These are phyloP conservation scores for Ctenopoma kingsleyae DNA, from an alignment of 2,797 vertebrate genomes.

Conservation along the genomic window DNA sequence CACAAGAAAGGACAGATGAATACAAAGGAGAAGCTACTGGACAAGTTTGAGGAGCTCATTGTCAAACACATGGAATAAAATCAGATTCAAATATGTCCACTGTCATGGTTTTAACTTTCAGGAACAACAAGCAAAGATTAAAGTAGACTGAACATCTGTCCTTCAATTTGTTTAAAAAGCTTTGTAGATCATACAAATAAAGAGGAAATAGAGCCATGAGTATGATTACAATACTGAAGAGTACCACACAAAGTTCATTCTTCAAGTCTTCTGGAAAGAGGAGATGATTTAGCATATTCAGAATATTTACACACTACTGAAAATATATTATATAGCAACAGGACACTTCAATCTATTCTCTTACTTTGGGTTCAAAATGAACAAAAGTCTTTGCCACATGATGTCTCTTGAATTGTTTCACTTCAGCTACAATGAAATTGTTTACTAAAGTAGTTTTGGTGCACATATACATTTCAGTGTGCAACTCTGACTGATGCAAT, in stretches of 20 bases:
- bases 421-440: neutral
- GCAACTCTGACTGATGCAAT: too few species aligned
- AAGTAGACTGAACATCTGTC: neutral
- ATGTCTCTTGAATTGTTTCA: neutral
- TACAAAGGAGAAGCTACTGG: slow-evolving; percentile 2
- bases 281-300: neutral
- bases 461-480: neutral
- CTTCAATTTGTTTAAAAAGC: neutral
- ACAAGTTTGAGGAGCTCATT: neutral
- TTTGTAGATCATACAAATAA: neutral
- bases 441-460: neutral
- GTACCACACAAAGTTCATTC: too few species aligned
- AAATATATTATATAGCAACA: neutral
- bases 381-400: neutral
- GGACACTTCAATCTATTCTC: neutral
- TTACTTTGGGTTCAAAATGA: neutral
- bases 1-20: slow-evolving; percentile 6
- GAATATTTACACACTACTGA: neutral
- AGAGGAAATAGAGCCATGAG: neutral
- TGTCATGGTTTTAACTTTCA: neutral
- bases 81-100: neutral
- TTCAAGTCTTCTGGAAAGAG: neutral
- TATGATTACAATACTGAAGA: neutral
- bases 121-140: neutral
- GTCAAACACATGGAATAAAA: neutral